phyloP scores from a whole-genome alignment of 2,113 vertebrate genomes.

The Myrmecophaga tridactyla region DNA sequence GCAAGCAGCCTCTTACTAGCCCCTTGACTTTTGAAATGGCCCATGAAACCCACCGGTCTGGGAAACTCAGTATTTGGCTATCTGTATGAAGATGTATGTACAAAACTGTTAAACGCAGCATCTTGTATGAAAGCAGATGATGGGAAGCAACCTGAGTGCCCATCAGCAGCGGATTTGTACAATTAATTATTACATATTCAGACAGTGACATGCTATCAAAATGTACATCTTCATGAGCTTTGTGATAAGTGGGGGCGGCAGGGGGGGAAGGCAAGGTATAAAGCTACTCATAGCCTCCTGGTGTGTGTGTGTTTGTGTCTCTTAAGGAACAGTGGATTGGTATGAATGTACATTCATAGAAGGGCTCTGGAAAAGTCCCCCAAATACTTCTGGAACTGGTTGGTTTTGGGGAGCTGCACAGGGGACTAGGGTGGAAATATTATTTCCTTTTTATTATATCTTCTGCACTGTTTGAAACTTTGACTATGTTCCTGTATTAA shows the following conservation, averaged over 20 bases:
- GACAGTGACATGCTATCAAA: not conserved
- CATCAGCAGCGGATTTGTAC: rapidly evolving
- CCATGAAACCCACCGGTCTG: not conserved
- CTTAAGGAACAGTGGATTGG: rapidly evolving
- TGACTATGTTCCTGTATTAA: rapidly evolving
- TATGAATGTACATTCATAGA: rapidly evolving
- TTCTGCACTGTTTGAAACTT: not conserved
- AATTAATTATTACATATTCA: rapidly evolving
- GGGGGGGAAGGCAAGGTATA: no score
- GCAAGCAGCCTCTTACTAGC: not conserved
- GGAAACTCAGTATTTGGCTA: rapidly evolving
- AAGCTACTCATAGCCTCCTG: rapidly evolving
- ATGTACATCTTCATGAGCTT: not conserved
- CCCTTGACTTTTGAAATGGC: not conserved
- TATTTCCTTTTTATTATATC: not conserved
- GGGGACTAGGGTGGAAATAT: rapidly evolving
- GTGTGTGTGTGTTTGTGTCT: no score
- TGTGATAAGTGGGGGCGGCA: rapidly evolving
- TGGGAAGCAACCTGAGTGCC: rapidly evolving
- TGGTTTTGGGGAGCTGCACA: not conserved
- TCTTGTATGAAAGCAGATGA: rapidly evolving
- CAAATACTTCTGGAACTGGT: rapidly evolving
- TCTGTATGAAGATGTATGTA: rapidly evolving
- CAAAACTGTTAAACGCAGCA: rapidly evolving
- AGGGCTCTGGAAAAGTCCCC: not conserved